A percentile compares a stretch with the other conserved stretches of the same genome.
Evolutionary conservation across 2,113 vertebrate genomes (phyloP).

Genomic region (Cinclus cinclus): DNA sequence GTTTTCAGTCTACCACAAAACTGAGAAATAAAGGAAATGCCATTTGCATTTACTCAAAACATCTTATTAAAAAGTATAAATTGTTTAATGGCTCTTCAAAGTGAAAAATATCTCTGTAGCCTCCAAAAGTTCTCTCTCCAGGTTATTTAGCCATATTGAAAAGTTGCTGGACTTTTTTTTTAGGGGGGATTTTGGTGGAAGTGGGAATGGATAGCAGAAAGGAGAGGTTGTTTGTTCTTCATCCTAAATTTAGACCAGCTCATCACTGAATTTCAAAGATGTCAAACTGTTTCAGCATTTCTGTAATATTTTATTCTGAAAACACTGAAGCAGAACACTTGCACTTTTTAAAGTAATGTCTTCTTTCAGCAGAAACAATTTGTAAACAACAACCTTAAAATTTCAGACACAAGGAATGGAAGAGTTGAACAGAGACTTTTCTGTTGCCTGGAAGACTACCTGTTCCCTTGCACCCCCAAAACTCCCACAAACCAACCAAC

Average conservation of each 20-base stretch:
- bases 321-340: background rate
- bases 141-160: background rate
- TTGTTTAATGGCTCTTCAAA: background rate
- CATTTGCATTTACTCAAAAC: background rate
- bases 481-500: background rate
- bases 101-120: background rate
- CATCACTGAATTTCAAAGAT: background rate
- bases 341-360: background rate
- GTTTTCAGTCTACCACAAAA: background rate
- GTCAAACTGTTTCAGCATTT: background rate
- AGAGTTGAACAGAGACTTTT: background rate
- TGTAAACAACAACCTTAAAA: background rate
- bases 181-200: fast-evolving
- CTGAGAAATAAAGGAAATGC: background rate
- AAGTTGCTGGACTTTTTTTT: background rate
- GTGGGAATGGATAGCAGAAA: background rate
- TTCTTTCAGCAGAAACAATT: background rate
- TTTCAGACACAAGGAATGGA: background rate
- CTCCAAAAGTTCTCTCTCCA: background rate
- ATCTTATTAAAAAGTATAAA: background rate
- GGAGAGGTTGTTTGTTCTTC: background rate
- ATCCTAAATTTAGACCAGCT: background rate
- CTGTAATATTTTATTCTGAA: background rate
- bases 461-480: background rate
- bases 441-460: background rate